These are phyloP conservation scores for Eupeodes latifasciatus DNA, from an alignment of 2,888 invertebrate species.

Conservation along the genomic window DNA sequence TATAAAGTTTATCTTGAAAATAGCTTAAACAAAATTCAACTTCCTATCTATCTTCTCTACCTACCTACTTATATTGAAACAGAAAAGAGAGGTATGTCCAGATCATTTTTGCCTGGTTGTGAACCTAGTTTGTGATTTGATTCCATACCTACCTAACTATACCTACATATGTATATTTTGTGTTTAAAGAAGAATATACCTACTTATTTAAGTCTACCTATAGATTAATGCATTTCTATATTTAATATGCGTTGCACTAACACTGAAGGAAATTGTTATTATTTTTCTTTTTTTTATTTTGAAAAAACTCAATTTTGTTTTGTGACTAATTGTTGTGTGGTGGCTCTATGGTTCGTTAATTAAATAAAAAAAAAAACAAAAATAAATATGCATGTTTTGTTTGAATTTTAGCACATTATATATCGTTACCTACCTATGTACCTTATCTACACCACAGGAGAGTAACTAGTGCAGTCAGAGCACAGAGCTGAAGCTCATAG, in stretches of 20 bases:
- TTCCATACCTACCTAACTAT: constrained; percentile 22
- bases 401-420: constrained; percentile 22
- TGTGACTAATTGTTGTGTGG: constrained; percentile 44
- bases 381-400: constrained; percentile 35
- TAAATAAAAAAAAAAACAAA: constrained; percentile 11
- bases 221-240: constrained; percentile 9
- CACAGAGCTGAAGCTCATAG: neutral
- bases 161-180: neutral
- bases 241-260: constrained; percentile 61
- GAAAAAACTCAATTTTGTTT: constrained; percentile 37
- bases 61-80: neutral
- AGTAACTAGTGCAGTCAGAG: neutral
- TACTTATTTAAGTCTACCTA: neutral
- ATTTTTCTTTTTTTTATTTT: constrained; percentile 32
- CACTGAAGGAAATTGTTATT: constrained; percentile 45
- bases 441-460: neutral
- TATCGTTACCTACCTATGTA: neutral
- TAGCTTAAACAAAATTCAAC: constrained; percentile 31
- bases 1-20: constrained; percentile 25
- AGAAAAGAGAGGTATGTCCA: constrained; percentile 67
- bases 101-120: constrained; percentile 45
- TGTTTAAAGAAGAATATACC: neutral
- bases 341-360: constrained; percentile 41
- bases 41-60: neutral
- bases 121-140: constrained; percentile 53